Conservation (phyloP, 2,888 invertebrate genomes). For the Carcina quercana region DNA sequence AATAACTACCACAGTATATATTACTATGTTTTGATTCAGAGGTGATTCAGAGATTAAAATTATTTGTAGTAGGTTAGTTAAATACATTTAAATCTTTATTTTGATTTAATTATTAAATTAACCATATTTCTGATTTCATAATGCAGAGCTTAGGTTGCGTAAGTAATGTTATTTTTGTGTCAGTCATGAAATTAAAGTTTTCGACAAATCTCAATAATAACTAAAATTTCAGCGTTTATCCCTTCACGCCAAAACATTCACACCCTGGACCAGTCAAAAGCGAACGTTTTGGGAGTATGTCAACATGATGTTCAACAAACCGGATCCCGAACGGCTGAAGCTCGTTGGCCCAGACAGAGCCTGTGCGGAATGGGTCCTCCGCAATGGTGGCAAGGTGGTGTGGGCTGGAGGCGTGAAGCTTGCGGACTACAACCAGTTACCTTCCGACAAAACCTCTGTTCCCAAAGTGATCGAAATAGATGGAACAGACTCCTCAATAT, state of each 20-base stretch:
- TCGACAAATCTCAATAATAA: no score
- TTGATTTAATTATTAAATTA: no score
- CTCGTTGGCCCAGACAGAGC: slow-evolving; percentile 89
- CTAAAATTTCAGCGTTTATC: no score
- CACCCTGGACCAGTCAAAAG: slow-evolving; percentile 29
- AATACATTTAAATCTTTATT: no score
- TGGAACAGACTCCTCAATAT: slow-evolving; percentile 86
- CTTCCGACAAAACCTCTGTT: slow-evolving; percentile 68
- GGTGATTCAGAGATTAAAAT: no score
- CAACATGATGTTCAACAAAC: slow-evolving; percentile 78
- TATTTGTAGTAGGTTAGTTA: no score
- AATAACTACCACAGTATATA: no score
- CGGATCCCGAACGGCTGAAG: slow-evolving; percentile 79
- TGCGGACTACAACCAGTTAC: slow-evolving; percentile 84
- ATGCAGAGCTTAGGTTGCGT: no score
- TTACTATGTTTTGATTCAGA: no score
- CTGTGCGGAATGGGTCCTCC: slow-evolving; percentile 96
- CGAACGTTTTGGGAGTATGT: slow-evolving; percentile 69
- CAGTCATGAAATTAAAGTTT: no score
- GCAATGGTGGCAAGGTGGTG: slow-evolving; percentile 89
- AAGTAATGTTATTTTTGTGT: no score
- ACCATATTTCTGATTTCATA: no score
- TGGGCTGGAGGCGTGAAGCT: slow-evolving; percentile 76
- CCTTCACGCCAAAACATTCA: slow-evolving; percentile 12
- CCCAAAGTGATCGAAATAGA: slow-evolving; percentile 79